Percentiles rank a stretch among this genome's conserved stretches.
Evolutionary conservation across 2,888 invertebrate genomes (phyloP).

Genomic region (Mantis religiosa): DNA sequence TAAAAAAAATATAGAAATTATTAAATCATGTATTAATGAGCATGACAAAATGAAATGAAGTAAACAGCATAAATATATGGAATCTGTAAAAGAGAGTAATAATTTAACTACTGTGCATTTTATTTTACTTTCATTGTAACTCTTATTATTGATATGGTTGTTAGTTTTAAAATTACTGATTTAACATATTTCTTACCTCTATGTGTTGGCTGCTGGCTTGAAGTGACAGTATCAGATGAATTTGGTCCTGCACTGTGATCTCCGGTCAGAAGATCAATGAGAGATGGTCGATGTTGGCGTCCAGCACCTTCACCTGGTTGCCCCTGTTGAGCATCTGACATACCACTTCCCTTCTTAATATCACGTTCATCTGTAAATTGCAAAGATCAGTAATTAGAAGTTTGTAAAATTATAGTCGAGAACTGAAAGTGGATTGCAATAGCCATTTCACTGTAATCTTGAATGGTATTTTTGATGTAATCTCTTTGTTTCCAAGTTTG

Average conservation of each 20-base stretch:
- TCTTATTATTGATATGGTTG: no score
- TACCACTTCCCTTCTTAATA: conserved; percentile 21
- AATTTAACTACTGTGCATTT: no score
- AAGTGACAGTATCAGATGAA: conserved; percentile 36
- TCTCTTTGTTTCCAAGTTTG: no score
- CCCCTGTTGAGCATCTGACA: conserved; percentile 23
- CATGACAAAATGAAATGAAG: no score
- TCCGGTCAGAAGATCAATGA: conserved; percentile 65
- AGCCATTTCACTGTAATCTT: no score
- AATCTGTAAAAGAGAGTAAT: no score
- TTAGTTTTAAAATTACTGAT: background rate
- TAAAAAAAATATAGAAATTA: no score
- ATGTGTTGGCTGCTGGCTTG: conserved; percentile 43
- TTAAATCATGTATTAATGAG: no score
- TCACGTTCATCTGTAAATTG: conserved; percentile 32
- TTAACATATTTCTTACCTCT: conserved; percentile 38
- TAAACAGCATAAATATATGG: no score
- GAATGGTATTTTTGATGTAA: no score
- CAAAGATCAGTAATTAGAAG: background rate
- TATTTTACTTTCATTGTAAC: no score
- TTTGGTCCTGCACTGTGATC: conserved; percentile 43
- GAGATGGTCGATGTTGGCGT: conserved; percentile 57
- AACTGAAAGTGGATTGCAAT: background rate
- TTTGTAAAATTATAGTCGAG: background rate
- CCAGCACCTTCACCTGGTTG: background rate